Conservation (phyloP, 2,888 invertebrate species). For the Melanostoma mellinum region DNA sequence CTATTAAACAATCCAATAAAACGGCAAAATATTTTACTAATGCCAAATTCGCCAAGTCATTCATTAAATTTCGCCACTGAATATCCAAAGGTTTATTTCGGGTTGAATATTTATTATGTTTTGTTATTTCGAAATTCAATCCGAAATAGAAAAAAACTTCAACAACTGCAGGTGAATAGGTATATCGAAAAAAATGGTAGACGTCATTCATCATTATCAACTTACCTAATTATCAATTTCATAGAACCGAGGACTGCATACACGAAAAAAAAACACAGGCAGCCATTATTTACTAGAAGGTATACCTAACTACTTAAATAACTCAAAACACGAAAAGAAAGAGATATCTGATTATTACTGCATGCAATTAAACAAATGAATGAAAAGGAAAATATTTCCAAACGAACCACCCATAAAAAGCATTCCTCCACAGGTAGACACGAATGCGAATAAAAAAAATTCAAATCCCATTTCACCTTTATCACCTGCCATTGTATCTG, state of each 20-base stretch:
- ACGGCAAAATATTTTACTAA: too few relatives aligned
- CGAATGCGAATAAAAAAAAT: conserved; percentile 35
- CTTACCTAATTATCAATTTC: conserved; percentile 49
- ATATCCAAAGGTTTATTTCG: too few relatives aligned
- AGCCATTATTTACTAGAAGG: conserved; percentile 40
- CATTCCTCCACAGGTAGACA: conserved; percentile 44
- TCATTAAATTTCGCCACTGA: too few relatives aligned
- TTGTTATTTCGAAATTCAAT: too few relatives aligned
- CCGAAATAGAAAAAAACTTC: background rate
- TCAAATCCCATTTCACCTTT: conserved; percentile 4
- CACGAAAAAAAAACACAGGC: conserved; percentile 19
- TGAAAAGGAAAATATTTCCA: conserved; percentile 21
- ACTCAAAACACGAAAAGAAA: conserved; percentile 25
- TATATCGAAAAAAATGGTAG: conserved; percentile 53
- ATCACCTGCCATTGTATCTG: conserved; percentile 28
- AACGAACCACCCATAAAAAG: conserved; percentile 32
- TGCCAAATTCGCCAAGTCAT: too few relatives aligned
- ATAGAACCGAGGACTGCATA: conserved; percentile 23
- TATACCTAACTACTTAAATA: conserved; percentile 2
- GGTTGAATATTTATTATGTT: too few relatives aligned
- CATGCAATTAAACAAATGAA: conserved; percentile 1
- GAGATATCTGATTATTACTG: conserved; percentile 43
- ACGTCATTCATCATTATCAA: conserved; percentile 54
- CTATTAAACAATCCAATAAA: too few relatives aligned
- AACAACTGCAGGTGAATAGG: conserved; percentile 1